Conservation (phyloP, 2,113 vertebrate genomes). For the Fulmarus glacialis region DNA sequence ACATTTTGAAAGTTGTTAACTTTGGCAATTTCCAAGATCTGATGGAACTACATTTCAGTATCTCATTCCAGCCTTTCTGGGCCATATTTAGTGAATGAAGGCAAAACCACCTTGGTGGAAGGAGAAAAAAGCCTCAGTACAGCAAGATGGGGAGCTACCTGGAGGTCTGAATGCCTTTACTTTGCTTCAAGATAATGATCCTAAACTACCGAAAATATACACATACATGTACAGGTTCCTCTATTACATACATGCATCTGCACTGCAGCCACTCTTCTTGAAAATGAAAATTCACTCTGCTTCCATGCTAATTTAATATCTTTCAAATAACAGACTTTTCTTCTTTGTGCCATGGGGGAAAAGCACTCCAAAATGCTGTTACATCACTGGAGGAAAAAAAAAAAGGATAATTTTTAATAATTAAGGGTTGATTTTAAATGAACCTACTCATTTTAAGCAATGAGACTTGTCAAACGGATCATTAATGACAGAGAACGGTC, state of each 20-base stretch:
- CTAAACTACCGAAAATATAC: not conserved
- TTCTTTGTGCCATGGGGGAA: not conserved
- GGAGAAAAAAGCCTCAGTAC: not conserved
- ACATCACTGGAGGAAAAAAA: not conserved
- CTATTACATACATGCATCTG: fast-evolving
- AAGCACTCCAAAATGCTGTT: not conserved
- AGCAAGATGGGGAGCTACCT: not conserved
- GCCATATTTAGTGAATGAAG: not conserved
- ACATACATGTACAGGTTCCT: not conserved
- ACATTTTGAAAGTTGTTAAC: slow-evolving; percentile 32
- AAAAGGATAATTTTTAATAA: not conserved
- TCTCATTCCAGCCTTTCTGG: not conserved
- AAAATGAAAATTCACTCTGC: not conserved
- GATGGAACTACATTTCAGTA: not conserved
- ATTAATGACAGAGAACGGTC: not conserved
- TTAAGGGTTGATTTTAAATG: not conserved
- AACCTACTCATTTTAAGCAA: not conserved
- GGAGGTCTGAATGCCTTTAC: not conserved
- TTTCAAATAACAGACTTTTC: not conserved
- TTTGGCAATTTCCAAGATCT: not conserved
- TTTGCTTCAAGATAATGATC: not conserved
- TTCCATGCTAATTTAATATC: not conserved
- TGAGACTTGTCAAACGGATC: not conserved
- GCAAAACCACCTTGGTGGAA: not conserved
- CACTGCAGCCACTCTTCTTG: not conserved